These are phyloP conservation scores for Coenonympha arcania DNA, from an alignment of 2,888 invertebrate species.

Conservation along the genomic window DNA sequence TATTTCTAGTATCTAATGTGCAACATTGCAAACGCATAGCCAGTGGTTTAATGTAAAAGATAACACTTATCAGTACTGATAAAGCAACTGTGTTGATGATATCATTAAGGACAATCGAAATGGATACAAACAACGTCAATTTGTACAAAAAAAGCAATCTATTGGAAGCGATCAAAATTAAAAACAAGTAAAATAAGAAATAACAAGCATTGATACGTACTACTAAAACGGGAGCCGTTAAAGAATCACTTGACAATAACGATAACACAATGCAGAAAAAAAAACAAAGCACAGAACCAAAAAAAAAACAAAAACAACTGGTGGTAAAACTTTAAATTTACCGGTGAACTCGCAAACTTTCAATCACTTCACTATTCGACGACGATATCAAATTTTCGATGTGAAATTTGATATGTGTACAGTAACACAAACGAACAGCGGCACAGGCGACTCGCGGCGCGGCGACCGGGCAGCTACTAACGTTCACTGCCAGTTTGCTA, in stretches of 20 bases:
- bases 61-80: conserved; percentile 63
- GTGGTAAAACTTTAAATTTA: conserved; percentile 40
- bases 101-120: conserved; percentile 39
- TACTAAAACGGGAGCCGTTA: conserved; percentile 51
- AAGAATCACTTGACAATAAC: conserved; percentile 52
- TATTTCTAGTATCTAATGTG: conserved; percentile 37
- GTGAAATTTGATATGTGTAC: conserved; percentile 73
- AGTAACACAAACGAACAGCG: conserved; percentile 32
- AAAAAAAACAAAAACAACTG: conserved; percentile 35
- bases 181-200: conserved; percentile 31
- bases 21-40: conserved; percentile 46
- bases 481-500: conserved; percentile 44
- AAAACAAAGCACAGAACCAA: conserved; percentile 35
- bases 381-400: conserved; percentile 71
- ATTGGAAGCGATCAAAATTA: conserved; percentile 26
- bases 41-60: conserved; percentile 41
- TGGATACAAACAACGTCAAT: conserved; percentile 34
- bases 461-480: conserved; percentile 61
- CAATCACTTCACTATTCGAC: conserved; percentile 65
- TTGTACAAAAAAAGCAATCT: conserved; percentile 26
- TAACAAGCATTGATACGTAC: conserved; percentile 46
- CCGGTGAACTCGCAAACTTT: conserved; percentile 55
- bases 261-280: conserved; percentile 51
- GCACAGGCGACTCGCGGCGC: conserved; percentile 46
- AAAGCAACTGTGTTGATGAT: conserved; percentile 66